These are phyloP conservation scores for Phataginus tetradactyla DNA, from an alignment of 2,797 vertebrate species.

Conservation along the genomic window DNA sequence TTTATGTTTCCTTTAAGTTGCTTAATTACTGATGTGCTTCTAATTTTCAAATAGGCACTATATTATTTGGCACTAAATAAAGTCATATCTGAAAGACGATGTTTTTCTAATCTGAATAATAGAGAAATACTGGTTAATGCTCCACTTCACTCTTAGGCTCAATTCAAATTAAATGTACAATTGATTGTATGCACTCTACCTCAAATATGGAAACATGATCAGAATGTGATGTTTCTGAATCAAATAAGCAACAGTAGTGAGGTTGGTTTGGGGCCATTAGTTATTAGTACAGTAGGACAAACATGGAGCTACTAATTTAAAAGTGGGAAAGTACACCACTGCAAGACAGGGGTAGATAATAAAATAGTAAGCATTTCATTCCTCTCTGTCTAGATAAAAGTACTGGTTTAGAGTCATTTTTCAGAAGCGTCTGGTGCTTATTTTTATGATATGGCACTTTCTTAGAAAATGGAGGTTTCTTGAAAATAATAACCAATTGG, in stretches of 20 bases:
- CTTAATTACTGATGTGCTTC: neutral
- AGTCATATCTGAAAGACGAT: neutral
- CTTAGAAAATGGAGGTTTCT: neutral
- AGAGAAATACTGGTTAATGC: neutral
- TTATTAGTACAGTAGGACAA: neutral
- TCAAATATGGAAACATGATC: conserved; percentile 20
- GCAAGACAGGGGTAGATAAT: neutral
- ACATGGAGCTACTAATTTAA: neutral
- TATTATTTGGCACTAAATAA: conserved; percentile 23
- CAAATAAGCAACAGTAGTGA: neutral
- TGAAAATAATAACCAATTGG: neutral
- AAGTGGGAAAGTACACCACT: neutral
- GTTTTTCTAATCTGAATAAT: conserved; percentile 1
- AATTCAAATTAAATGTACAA: neutral
- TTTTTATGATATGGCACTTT: neutral
- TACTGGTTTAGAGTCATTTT: neutral
- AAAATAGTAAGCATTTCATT: neutral
- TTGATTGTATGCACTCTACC: neutral
- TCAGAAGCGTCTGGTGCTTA: neutral
- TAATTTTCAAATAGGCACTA: neutral
- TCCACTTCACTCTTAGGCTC: neutral
- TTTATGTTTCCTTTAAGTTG: neutral
- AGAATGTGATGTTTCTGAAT: neutral
- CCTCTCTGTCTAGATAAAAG: neutral
- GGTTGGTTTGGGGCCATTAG: neutral